Evolutionary conservation across 2,113 vertebrate species (phyloP).

Genomic region (Antigone vipio): DNA sequence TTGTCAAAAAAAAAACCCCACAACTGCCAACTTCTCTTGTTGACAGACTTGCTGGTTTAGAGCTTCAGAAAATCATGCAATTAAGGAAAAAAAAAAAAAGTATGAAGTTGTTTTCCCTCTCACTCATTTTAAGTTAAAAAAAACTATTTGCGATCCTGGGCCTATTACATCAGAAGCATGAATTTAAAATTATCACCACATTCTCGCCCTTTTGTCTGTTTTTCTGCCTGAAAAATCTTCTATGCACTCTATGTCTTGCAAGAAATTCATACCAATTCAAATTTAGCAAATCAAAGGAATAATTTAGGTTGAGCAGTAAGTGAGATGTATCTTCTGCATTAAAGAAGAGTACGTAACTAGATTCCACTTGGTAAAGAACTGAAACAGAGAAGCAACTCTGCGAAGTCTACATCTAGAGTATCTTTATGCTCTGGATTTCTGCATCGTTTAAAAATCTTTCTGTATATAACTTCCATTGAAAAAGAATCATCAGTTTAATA

Average conservation of each 20-base stretch:
- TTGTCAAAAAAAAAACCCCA: neutral
- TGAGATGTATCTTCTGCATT: neutral
- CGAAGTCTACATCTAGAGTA: neutral
- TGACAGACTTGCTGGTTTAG: neutral
- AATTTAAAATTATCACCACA: neutral
- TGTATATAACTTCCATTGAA: neutral
- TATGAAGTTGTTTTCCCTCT: too few species aligned
- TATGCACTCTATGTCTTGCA: neutral
- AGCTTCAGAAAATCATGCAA: neutral
- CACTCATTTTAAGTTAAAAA: neutral
- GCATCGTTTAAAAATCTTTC: neutral
- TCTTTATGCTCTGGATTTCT: neutral
- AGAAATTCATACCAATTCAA: neutral
- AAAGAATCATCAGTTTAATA: neutral
- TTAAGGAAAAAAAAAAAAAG: too few species aligned
- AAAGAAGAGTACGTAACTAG: neutral
- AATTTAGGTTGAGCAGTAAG: neutral
- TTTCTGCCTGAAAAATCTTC: neutral
- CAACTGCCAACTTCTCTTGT: neutral
- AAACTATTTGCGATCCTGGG: neutral
- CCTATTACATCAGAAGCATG: neutral
- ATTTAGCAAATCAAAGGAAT: neutral
- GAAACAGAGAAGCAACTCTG: neutral
- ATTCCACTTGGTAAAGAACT: neutral
- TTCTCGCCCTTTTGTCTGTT: neutral